Evolutionary conservation across 2,888 invertebrate species (phyloP), one percentile per base, ranked within the genome.

Genomic region (Macroteleia sp.): DNA sequence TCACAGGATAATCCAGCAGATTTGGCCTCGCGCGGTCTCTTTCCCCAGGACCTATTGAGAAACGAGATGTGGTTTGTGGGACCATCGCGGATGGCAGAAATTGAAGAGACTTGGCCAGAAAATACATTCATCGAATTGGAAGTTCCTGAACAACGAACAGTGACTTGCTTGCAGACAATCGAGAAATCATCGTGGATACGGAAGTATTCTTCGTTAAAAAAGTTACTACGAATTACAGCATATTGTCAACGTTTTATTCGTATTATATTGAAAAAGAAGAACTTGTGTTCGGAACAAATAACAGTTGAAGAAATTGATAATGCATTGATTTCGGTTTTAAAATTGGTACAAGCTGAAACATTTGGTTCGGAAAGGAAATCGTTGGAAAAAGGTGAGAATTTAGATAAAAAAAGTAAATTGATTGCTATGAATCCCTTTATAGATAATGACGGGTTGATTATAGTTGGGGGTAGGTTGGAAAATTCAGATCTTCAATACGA

Each of bases 1-100:
- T 39, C 61, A 39, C 19, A 8, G 20, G 48, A 61, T 61, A 61
- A 61, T 14, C 48, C 61, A n/a, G 25, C 61, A 4, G 61, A 61
- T 30, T 17, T 48, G 28, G 61, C 61, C 1, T 61, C 61, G 5
- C 16, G 61, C 1, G 61, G 48, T 6, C 1, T 48, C 4, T 61
- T 39, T 14, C 48, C 61, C 9, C 17, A 30, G 1, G 64, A 64
- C 1, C 20, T 64, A 2, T n/a, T 30, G 22, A 5, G 10, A 19
- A 19, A 62, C 2, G 20, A 62, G 3, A 6, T 62, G 1, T 62
- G 62, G 62, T 19, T 12, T 28, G 16, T 16, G 5, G 48, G 48
- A 19, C 50, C 62, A 20, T 3, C 16, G 2, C 50, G 48, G 62
- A 41, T 62, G 50, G 1, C 20, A 14, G 16, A 2, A 3, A 0